Conservation (phyloP, 23 tunicate genomes). For the Halocynthia roretzi region DNA sequence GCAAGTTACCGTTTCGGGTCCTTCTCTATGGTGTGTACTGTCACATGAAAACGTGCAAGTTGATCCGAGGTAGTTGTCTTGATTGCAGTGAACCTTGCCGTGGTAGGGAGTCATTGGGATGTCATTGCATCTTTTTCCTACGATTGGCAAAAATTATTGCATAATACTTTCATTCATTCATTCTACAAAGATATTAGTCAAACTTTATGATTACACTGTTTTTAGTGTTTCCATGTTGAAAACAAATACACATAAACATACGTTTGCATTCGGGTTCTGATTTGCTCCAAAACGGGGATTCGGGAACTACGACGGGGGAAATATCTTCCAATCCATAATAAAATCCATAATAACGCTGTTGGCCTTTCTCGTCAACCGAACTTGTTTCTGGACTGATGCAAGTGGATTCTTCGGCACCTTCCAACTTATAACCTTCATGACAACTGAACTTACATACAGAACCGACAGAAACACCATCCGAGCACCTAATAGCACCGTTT, state of each 20-base stretch:
- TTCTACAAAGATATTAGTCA: too few relatives aligned
- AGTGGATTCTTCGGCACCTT: constrained; percentile 1
- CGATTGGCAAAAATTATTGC: background rate
- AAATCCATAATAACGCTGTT: too few relatives aligned
- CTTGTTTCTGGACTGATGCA: background rate
- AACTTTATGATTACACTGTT: background rate
- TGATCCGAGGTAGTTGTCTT: constrained; percentile 2
- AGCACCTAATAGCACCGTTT: constrained; percentile 25
- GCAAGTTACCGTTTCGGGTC: background rate
- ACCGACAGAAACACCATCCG: constrained; percentile 8
- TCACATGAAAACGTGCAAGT: background rate
- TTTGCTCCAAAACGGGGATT: too few relatives aligned
- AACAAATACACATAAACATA: too few relatives aligned
- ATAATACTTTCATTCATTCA: too few relatives aligned
- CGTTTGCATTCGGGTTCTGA: constrained; percentile 2
- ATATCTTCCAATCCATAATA: too few relatives aligned
- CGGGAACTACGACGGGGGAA: too few relatives aligned
- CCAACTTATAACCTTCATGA: constrained; percentile 21
- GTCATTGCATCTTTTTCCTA: constrained; percentile 1
- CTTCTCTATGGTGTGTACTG: background rate
- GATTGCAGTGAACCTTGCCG: background rate
- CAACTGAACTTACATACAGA: constrained; percentile 30
- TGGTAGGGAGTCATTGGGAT: background rate
- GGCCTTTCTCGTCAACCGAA: too few relatives aligned
- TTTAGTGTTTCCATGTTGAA: background rate